Evolutionary conservation across 2,888 invertebrate species (phyloP).

Genomic region (Unio delphinus): DNA sequence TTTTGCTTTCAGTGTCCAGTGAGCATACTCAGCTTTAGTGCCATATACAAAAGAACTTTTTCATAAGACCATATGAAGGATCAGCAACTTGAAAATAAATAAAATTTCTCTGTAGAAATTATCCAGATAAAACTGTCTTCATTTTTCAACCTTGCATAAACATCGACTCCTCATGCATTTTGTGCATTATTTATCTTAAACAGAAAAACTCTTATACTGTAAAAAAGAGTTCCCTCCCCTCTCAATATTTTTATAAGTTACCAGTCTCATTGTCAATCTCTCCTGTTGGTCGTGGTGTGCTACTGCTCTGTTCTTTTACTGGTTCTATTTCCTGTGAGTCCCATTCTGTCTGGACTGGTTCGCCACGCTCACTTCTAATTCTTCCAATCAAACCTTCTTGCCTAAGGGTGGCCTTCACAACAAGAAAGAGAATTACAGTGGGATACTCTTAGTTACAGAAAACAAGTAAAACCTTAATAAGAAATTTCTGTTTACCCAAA

Average conservation of each 20-base stretch:
- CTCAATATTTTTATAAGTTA: neutral
- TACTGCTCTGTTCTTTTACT: slow-evolving; percentile 11
- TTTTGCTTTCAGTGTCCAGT: too few relatives aligned
- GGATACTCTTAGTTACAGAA: neutral
- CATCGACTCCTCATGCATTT: too few relatives aligned
- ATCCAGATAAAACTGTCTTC: too few relatives aligned
- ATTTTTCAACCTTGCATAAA: too few relatives aligned
- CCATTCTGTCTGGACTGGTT: slow-evolving; percentile 37
- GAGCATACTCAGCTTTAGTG: too few relatives aligned
- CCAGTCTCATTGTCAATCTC: slow-evolving; percentile 2
- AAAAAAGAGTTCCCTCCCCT: too few relatives aligned
- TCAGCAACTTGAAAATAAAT: too few relatives aligned
- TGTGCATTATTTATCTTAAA: too few relatives aligned
- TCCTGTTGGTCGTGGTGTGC: slow-evolving; percentile 9
- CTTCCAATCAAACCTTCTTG: slow-evolving; percentile 63
- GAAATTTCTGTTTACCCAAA: neutral
- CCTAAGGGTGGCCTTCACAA: slow-evolving; percentile 58
- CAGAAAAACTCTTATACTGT: too few relatives aligned
- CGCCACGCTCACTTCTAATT: slow-evolving; percentile 47
- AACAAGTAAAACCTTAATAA: neutral
- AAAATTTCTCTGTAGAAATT: too few relatives aligned
- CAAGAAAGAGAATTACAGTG: neutral
- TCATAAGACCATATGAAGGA: too few relatives aligned
- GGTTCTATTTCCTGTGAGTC: slow-evolving; percentile 18
- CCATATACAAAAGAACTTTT: too few relatives aligned